These are phyloP conservation scores for Illadopsis cleaveri DNA, from an alignment of 2,113 vertebrate genomes.

Conservation along the genomic window DNA sequence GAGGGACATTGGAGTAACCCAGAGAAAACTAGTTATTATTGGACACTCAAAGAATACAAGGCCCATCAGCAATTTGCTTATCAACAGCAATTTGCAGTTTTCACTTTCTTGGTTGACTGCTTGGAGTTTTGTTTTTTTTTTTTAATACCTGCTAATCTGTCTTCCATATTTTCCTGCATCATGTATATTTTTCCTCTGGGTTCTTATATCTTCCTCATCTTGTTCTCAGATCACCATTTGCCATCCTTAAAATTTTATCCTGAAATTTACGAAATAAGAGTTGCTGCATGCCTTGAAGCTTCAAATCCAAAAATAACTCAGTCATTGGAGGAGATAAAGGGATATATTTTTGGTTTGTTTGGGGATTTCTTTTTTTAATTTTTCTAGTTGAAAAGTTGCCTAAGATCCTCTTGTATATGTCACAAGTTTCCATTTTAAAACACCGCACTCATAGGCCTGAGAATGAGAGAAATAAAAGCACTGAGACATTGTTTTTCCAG, in stretches of 20 bases:
- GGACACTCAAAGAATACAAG: not conserved
- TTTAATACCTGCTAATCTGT: not conserved
- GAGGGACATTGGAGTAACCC: not conserved
- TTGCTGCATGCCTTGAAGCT: not conserved
- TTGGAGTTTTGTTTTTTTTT: not conserved
- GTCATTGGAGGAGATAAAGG: not conserved
- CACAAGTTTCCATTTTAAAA: not conserved
- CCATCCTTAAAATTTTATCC: not conserved
- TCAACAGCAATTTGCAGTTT: not conserved
- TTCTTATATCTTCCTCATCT: not conserved
- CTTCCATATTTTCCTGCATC: not conserved
- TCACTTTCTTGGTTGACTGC: not conserved
- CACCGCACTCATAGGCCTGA: not conserved
- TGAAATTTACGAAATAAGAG: not conserved
- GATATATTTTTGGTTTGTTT: not conserved
- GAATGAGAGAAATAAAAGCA: not conserved
- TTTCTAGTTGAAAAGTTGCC: not conserved
- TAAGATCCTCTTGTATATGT: not conserved
- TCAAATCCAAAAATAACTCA: not conserved
- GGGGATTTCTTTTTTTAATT: not conserved
- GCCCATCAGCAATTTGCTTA: not conserved
- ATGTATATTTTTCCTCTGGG: not conserved
- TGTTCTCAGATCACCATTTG: not conserved
- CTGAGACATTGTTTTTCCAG: not conserved
- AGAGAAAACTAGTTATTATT: not conserved